These are phyloP conservation scores for Drosophila nigritarsus DNA, from an alignment of 2,888 invertebrate species.

Conservation along the genomic window DNA sequence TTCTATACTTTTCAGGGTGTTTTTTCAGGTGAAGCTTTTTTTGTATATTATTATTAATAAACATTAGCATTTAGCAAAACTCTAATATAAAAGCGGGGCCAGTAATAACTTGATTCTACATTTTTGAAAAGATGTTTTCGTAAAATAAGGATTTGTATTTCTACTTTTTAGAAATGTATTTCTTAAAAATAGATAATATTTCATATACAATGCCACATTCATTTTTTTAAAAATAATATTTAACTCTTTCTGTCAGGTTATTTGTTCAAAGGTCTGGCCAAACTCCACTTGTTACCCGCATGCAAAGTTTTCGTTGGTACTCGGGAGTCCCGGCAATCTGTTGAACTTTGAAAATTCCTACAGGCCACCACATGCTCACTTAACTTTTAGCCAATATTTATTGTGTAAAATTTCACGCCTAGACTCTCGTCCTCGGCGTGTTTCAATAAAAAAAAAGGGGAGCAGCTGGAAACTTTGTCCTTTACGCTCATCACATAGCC, in stretches of 20 bases:
- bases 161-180: background rate
- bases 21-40: too few relatives aligned
- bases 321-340: slow-evolving; percentile 1
- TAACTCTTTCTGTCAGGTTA: background rate
- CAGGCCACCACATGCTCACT: slow-evolving; percentile 26
- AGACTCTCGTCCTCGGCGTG: slow-evolving; percentile 12
- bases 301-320: slow-evolving; percentile 16
- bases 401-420: slow-evolving; percentile 77
- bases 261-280: slow-evolving; percentile 2
- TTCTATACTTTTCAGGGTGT: too few relatives aligned
- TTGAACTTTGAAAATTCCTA: slow-evolving; percentile 23
- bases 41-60: too few relatives aligned
- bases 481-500: slow-evolving; percentile 57
- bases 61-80: too few relatives aligned
- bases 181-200: too few relatives aligned
- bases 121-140: background rate
- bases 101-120: background rate
- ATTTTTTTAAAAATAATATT: background rate
- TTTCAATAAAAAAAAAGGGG: slow-evolving; percentile 15
- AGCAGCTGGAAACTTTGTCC: slow-evolving; percentile 67
- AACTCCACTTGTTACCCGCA: slow-evolving; percentile 2
- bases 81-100: background rate
- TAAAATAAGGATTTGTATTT: background rate
- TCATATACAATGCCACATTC: background rate
- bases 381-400: slow-evolving; percentile 61